Evolutionary conservation across 2,113 vertebrate species (phyloP).

Genomic region (Dendrocopos noguchii): DNA sequence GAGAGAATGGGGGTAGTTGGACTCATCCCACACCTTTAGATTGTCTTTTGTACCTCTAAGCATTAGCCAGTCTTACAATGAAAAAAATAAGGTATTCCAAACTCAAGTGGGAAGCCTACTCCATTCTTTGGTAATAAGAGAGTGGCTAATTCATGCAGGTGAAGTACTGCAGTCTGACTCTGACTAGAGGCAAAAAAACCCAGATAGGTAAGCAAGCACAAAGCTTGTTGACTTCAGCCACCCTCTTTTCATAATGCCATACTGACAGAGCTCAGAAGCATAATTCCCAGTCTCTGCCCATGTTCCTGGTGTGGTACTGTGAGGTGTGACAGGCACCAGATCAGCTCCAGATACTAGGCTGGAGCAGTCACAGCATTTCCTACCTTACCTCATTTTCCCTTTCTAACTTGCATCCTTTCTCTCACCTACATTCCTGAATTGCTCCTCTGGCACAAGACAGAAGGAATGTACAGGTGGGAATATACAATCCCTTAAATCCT

Average conservation of each 20-base stretch:
- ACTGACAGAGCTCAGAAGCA: background rate
- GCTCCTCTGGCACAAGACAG: background rate
- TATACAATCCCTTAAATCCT: background rate
- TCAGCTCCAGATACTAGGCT: background rate
- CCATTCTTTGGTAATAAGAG: background rate
- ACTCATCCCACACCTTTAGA: background rate
- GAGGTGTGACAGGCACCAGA: background rate
- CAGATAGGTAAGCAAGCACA: background rate
- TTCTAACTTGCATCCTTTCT: background rate
- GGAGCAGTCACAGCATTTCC: background rate
- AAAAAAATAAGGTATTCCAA: background rate
- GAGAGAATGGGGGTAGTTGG: fast-evolving
- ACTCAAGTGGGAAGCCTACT: background rate
- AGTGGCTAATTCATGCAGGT: background rate
- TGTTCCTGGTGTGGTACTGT: no score
- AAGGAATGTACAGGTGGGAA: background rate
- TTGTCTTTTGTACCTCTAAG: background rate
- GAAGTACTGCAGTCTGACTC: background rate
- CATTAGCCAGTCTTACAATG: background rate
- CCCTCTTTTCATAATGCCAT: background rate
- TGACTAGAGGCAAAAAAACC: background rate
- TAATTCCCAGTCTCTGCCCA: background rate
- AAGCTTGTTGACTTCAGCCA: background rate
- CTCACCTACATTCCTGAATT: background rate
- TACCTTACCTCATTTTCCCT: background rate